Conservation (phyloP, 1,140 invertebrate genomes). For the Scaptomyza pallida region DNA sequence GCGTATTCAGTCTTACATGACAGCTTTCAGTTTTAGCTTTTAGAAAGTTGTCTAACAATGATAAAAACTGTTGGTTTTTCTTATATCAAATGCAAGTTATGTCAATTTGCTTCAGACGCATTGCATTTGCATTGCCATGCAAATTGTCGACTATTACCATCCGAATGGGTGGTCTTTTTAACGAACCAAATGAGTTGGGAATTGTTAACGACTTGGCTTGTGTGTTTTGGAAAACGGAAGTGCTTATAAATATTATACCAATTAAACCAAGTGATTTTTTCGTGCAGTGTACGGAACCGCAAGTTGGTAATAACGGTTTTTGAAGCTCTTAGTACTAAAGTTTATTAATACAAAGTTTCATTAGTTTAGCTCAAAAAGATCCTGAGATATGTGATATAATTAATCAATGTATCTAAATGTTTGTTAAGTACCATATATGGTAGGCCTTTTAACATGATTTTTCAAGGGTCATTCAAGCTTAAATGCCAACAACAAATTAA, state of each 20-base stretch:
- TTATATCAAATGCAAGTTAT: slow-evolving; percentile 62
- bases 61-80: slow-evolving; percentile 19
- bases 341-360: not conserved
- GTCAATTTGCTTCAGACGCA: slow-evolving; percentile 41
- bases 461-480: slow-evolving; percentile 35
- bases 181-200: too few species aligned
- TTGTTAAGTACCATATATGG: slow-evolving; percentile 16
- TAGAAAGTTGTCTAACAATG: slow-evolving; percentile 51
- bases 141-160: slow-evolving; percentile 52
- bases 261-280: not conserved
- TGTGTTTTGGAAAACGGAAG: too few species aligned
- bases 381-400: not conserved
- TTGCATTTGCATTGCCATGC: slow-evolving; percentile 64
- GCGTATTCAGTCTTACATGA: slow-evolving; percentile 3
- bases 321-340: not conserved
- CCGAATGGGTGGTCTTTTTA: not conserved
- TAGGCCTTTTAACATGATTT: not conserved
- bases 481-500: slow-evolving; percentile 42
- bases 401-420: not conserved
- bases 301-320: slow-evolving; percentile 5
- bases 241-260: too few species aligned
- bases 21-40: slow-evolving; percentile 55
- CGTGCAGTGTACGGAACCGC: not conserved
- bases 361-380: not conserved
- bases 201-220: too few species aligned